Percentiles rank a stretch among this genome's conserved stretches.
phyloP scores from a whole-genome alignment of 2,113 vertebrate species.

The Probosciger aterrimus region DNA sequence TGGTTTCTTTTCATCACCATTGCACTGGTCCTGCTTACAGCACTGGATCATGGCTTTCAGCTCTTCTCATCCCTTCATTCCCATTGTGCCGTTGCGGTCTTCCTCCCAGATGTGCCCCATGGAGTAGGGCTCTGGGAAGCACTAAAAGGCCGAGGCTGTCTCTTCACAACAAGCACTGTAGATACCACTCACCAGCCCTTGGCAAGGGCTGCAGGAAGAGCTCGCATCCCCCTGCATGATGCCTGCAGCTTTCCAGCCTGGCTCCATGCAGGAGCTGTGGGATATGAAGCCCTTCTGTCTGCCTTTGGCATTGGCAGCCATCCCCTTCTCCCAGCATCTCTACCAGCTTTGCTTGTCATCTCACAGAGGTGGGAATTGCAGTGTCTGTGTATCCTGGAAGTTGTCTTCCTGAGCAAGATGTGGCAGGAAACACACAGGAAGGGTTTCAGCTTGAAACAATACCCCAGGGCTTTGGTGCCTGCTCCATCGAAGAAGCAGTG shows the following conservation, averaged over 20 bases:
- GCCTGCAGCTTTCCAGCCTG: not conserved
- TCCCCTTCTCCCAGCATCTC: not conserved
- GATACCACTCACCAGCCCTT: fast-evolving
- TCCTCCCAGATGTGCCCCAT: not conserved
- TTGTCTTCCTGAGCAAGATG: not conserved
- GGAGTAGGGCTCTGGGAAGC: not conserved
- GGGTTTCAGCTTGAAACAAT: not conserved
- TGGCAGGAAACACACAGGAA: not conserved
- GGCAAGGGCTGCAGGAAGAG: not conserved
- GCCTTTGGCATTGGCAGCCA: not conserved
- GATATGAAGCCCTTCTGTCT: not conserved
- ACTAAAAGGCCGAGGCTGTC: fast-evolving
- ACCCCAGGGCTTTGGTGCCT: not conserved
- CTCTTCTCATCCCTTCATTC: not conserved
- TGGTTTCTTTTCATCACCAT: not conserved
- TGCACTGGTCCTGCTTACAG: not conserved
- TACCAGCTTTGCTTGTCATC: not conserved
- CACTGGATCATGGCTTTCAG: not conserved
- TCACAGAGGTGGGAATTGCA: not conserved
- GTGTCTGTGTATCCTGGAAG: not conserved
- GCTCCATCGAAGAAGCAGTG: not conserved
- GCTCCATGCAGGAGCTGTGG: not conserved
- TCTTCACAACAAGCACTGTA: fast-evolving
- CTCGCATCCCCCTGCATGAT: fast-evolving
- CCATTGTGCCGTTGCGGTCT: not conserved